A percentile compares a stretch with the other conserved stretches of the same genome.
Evolutionary conservation across 2,888 invertebrate species (phyloP).

Genomic region (Allophyes oxyacanthae): DNA sequence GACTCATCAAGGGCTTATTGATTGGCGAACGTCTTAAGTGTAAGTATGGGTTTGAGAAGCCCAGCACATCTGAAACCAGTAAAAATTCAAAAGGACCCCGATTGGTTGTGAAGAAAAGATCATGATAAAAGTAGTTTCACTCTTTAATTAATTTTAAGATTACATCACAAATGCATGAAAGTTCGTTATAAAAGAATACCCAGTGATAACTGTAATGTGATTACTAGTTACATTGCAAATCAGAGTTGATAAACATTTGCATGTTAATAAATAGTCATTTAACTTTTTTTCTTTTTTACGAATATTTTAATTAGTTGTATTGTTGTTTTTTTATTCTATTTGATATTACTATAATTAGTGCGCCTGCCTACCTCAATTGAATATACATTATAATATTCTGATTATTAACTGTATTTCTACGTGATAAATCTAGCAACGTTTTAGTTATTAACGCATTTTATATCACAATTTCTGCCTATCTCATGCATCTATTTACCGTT

Average conservation of each 20-base stretch:
- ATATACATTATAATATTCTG: conserved; percentile 6
- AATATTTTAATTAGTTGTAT: too few species aligned
- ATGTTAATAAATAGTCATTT: conserved; percentile 7
- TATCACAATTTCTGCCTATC: too few species aligned
- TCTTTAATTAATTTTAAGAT: conserved; percentile 48
- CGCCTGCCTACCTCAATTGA: conserved; percentile 36
- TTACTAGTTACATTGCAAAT: conserved; percentile 27
- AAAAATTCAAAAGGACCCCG: conserved; percentile 82
- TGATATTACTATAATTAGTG: conserved; percentile 2
- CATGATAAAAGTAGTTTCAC: conserved; percentile 37
- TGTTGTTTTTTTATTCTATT: conserved; percentile 23
- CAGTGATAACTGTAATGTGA: conserved; percentile 31
- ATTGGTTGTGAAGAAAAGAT: conserved; percentile 79
- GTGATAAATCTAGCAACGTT: conserved; percentile 26
- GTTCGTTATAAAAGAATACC: conserved; percentile 33
- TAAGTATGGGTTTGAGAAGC: conserved; percentile 92
- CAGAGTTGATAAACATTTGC: conserved; percentile 13
- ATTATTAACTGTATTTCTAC: neutral
- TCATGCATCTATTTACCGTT: too few species aligned
- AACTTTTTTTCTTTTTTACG: conserved; percentile 3
- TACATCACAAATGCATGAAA: conserved; percentile 48
- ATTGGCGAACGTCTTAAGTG: conserved; percentile 93
- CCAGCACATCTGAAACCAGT: conserved; percentile 65
- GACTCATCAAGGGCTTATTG: conserved; percentile 94
- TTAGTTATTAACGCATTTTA: neutral